phyloP scores from a whole-genome alignment of 2,888 invertebrate species.

The Epistrophe eligans region DNA sequence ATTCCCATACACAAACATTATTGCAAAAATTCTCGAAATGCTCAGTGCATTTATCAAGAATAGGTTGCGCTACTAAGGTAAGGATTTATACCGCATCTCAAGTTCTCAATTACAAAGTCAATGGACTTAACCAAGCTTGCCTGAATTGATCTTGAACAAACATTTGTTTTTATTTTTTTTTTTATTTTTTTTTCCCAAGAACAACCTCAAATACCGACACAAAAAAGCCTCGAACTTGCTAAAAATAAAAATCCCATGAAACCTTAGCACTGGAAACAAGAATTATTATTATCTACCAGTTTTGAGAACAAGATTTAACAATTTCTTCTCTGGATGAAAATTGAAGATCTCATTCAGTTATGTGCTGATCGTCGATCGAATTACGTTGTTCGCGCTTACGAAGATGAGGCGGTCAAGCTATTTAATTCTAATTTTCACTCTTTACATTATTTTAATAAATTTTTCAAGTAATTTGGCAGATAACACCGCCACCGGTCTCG shows the following conservation, averaged over 20 bases:
- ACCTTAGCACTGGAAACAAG: conserved; percentile 11
- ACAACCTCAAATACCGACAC: neutral
- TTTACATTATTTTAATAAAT: neutral
- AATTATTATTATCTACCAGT: neutral
- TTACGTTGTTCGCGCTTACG: neutral
- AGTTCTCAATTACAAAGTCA: too few species aligned
- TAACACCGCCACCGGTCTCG: too few species aligned
- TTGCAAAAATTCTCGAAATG: neutral
- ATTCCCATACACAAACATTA: neutral
- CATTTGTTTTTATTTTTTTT: too few species aligned
- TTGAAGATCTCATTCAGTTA: neutral
- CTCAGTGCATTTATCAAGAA: neutral
- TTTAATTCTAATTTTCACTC: neutral
- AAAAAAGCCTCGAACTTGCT: neutral
- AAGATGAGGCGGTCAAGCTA: conserved; percentile 11
- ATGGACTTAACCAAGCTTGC: too few species aligned
- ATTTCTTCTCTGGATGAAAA: neutral
- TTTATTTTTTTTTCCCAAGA: neutral
- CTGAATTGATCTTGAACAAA: too few species aligned
- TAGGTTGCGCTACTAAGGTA: too few species aligned
- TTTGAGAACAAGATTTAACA: conserved; percentile 9
- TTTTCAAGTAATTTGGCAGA: neutral
- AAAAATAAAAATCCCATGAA: neutral
- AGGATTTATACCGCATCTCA: too few species aligned
- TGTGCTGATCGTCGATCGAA: conserved; percentile 15